Base-by-base conservation (phyloP, 92 coral and sea anemone species). In the Blastomussa wellsi region DNA sequence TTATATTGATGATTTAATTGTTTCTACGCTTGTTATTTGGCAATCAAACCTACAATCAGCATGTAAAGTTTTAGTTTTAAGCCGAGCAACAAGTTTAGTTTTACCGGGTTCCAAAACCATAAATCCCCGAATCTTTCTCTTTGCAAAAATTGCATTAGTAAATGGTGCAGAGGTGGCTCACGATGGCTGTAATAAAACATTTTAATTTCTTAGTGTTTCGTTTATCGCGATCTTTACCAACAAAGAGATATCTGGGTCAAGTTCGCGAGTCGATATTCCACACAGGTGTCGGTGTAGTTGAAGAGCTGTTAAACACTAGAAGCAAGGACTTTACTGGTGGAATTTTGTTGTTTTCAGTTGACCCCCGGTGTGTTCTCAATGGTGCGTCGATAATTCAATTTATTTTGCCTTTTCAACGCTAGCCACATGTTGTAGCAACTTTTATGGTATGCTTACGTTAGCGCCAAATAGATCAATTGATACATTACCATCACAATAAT, bases 281-380 rank as follows among this genome's bases (percentile, higher is more conserved):
- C 73, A 74, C 87, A 83, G 87, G 87, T 83, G 87, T 60, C 72
- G 47, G 42, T 59, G 32, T 59, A 41, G 79, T 59, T 31, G 39
- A 83, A 44, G 20, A 29, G 60, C 60, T 38, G 62, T 55, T 33
- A 83, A 64, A 74, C 87, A 83, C 73, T 59, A 41, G 48, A 41
- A 36, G 59, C 69, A 74, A 74, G 87, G 64, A 16, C 35, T n/a
- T 2, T 65, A 85, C 88, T 36, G 88, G 88, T 85, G 88, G 88
- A 85, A 85, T 85, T 84, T 36, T 85, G 83, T 77, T 85, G 77
- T 77, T 52, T 65, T 48, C 11, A 35, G 32, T 74, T 35, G 52
- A 38, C 77, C 69, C 78, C 60, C 76, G 48, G 77, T 52, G 84
- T 26, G 68, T 32, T 44, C 42, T 74, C 80, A 83, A 83, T 42